These are phyloP conservation scores for Limnephilus rhombicus DNA, from an alignment of 2,888 invertebrate species.

Conservation along the genomic window DNA sequence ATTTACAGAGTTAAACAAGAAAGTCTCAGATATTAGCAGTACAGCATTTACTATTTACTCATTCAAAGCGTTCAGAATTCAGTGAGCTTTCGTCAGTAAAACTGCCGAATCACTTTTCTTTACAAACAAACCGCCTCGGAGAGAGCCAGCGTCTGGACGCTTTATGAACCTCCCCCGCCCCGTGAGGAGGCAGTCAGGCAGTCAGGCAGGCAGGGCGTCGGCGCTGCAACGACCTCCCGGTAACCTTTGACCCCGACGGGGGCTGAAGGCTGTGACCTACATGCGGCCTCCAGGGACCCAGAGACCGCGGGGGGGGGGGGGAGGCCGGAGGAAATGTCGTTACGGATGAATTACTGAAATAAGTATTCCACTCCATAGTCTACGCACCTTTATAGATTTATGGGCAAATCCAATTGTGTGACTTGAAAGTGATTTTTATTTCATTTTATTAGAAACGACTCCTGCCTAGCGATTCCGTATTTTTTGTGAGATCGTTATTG, in stretches of 20 bases:
- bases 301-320: slow-evolving; percentile 9
- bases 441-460: not conserved
- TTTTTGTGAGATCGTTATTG: too few species aligned
- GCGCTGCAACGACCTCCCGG: slow-evolving; percentile 72
- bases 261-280: slow-evolving; percentile 77
- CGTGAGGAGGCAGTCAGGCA: slow-evolving; percentile 27
- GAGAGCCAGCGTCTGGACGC: slow-evolving; percentile 15
- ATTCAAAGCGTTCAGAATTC: not conserved
- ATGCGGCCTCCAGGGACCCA: slow-evolving; percentile 68
- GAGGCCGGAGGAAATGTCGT: not conserved
- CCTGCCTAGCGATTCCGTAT: too few species aligned
- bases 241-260: slow-evolving; percentile 78
- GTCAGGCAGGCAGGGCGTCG: slow-evolving; percentile 43
- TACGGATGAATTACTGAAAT: not conserved
- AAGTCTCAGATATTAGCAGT: not conserved
- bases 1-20: not conserved
- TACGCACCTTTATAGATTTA: not conserved
- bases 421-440: not conserved
- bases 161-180: not conserved
- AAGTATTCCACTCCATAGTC: not conserved
- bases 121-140: not conserved
- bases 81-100: slow-evolving; percentile 3
- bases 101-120: slow-evolving; percentile 34
- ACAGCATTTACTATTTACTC: not conserved
- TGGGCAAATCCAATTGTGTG: not conserved